Evolutionary conservation across 2,797 vertebrate species (phyloP).

Genomic region (Enteromius fasciolatus): DNA sequence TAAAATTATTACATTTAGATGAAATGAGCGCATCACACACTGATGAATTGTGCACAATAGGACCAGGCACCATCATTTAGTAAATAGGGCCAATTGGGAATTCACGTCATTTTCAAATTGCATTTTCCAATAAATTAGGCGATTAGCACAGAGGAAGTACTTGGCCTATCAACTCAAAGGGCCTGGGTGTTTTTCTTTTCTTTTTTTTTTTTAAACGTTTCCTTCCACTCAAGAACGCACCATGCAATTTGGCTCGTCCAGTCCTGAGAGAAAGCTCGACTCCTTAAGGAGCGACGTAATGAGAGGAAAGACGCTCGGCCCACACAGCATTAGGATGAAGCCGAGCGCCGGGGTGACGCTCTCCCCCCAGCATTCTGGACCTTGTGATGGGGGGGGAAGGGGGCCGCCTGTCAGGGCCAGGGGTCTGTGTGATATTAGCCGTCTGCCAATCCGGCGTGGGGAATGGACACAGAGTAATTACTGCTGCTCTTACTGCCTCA

Average conservation of each 20-base stretch:
- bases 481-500: slow-evolving; percentile 85
- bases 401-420: slow-evolving; percentile 78
- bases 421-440: slow-evolving; percentile 86
- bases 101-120: slow-evolving; percentile 14
- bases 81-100: slow-evolving; percentile 18
- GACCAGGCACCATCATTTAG: slow-evolving; percentile 18
- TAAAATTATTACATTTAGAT: slow-evolving; percentile 3
- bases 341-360: slow-evolving; percentile 70
- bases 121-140: slow-evolving; percentile 26
- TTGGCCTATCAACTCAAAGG: slow-evolving; percentile 8
- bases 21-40: background rate
- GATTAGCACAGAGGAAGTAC: slow-evolving; percentile 20
- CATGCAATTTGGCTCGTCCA: slow-evolving; percentile 37
- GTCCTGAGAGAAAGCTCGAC: slow-evolving; percentile 48
- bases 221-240: slow-evolving; percentile 7
- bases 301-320: slow-evolving; percentile 71
- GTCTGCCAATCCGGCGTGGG: slow-evolving; percentile 85
- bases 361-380: slow-evolving; percentile 62
- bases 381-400: slow-evolving; percentile 54
- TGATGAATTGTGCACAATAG: slow-evolving; percentile 22
- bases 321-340: slow-evolving; percentile 73
- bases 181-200: slow-evolving; percentile 9
- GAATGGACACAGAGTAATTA: slow-evolving; percentile 87
- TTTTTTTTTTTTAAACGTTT: slow-evolving; percentile 21
- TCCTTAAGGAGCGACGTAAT: slow-evolving; percentile 73